Conservation (phyloP, 1,140 invertebrate species). For the Anoplophora glabripennis region DNA sequence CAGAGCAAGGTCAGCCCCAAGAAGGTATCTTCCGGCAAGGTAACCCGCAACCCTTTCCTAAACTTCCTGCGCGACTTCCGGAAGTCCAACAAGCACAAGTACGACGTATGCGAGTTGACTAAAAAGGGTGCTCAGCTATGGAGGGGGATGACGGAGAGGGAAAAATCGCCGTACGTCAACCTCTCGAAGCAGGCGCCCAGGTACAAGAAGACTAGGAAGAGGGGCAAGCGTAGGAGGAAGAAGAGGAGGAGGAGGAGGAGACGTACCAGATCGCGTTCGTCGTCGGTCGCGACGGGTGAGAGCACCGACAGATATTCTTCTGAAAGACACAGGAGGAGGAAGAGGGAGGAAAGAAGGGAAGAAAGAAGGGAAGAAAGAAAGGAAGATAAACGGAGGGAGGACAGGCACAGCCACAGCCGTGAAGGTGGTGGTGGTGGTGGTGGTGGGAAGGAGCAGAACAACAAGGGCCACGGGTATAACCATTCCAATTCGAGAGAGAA, state of each 20-base stretch:
- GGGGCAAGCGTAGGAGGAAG: not conserved
- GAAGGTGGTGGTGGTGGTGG: no score
- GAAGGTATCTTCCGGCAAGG: not conserved
- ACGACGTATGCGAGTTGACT: not conserved
- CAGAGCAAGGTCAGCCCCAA: not conserved
- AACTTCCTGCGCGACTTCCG: conserved; percentile 5
- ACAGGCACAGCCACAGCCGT: no score
- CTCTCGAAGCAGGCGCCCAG: conserved; percentile 3
- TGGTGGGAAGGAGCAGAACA: no score
- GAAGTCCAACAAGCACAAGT: conserved; percentile 1
- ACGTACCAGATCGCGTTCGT: not conserved
- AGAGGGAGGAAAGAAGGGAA: no score
- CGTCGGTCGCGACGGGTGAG: not conserved
- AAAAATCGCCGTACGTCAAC: conserved; percentile 6
- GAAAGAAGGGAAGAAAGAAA: no score
- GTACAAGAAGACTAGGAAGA: not conserved
- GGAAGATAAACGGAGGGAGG: no score
- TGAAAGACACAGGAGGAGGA: no score
- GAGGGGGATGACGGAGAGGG: conserved; percentile 3
- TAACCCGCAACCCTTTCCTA: conserved; percentile 1
- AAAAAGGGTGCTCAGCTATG: conserved; percentile 4
- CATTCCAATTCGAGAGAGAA: no score
- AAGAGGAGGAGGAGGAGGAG: conserved; percentile 1
- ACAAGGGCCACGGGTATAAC: no score
- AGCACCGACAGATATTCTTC: not conserved